These are phyloP conservation scores for Dendrolimus kikuchii DNA, from an alignment of 1,140 invertebrate genomes.

Conservation along the genomic window DNA sequence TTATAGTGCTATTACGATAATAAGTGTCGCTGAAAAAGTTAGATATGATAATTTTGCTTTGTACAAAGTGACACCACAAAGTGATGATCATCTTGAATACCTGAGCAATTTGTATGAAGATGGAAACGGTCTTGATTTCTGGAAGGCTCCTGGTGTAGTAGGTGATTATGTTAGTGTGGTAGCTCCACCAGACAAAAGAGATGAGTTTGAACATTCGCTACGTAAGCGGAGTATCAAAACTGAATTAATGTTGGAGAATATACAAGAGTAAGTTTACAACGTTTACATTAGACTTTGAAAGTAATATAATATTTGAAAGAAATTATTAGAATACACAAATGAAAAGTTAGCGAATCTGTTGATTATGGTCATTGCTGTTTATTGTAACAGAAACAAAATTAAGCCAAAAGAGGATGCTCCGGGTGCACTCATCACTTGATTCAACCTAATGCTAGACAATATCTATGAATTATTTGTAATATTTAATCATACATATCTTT, in stretches of 20 bases:
- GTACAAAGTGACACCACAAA: slow-evolving; percentile 40
- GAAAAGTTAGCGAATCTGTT: no score
- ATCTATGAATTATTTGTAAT: no score
- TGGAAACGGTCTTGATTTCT: slow-evolving; percentile 39
- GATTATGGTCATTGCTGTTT: no score
- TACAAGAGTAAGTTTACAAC: slow-evolving; percentile 48
- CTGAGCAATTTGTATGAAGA: slow-evolving; percentile 30
- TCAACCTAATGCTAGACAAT: no score
- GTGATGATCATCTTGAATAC: slow-evolving; percentile 31
- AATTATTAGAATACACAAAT: no score
- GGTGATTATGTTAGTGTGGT: slow-evolving; percentile 46
- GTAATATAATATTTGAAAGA: not conserved
- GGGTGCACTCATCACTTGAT: no score
- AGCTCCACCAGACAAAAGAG: slow-evolving; percentile 31
- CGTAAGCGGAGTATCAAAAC: slow-evolving; percentile 30
- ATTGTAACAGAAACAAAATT: no score
- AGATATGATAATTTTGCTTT: slow-evolving; percentile 46
- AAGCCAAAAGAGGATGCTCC: no score
- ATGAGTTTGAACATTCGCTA: slow-evolving; percentile 32
- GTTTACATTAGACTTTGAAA: not conserved
- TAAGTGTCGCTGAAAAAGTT: slow-evolving; percentile 26
- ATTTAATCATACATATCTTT: no score
- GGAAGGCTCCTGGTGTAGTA: slow-evolving; percentile 28
- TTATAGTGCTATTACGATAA: slow-evolving; percentile 20
- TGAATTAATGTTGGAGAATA: slow-evolving; percentile 39